Base-by-base conservation (phyloP, 2,888 invertebrate genomes). In the Caenorhabditis plicata region DNA sequence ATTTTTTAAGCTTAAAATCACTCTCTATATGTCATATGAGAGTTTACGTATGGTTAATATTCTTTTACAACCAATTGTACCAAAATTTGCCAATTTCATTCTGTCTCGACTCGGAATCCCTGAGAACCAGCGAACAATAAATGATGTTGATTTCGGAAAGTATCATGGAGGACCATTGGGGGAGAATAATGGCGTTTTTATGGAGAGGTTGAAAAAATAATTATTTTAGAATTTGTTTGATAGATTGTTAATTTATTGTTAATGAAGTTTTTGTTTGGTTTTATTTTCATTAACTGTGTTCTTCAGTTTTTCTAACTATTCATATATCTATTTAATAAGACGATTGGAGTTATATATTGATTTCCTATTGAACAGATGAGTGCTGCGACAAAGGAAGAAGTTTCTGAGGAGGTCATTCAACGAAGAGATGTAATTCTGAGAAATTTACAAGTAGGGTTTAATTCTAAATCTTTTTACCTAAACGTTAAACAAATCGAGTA, bases 11-110 rank as follows among this genome's bases (percentile, higher is more conserved):
- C 33, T 64, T 4, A 27, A 40, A 20, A 51, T 46, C 15, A 87
- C 92, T 43, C 85, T 95, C 51, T 89, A 90, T 79, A 82, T 94
- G 38, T 88, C 90, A 20, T 85, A 94, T 84, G 94, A 96, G 83
- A 88, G 89, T 0, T 82, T 92, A 36, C 86, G 94, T 71, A 87
- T 92, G 52, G 86, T 87, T 72, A 87, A 87, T 15, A 88, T 94
- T 57, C 86, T 91, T 32, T 83, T 96, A 23, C 88, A 89, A 75
- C 96, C 96, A 0, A 86, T 96, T 20, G 86, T 91, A 49, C 96
- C 96, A 4, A 85, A 85, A 45, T 82, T 92, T 72, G 83, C 88
- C 2, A 81, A 83, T 17, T 86, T 85, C 63, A 82, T 93, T 52
- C 83, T 96, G 64, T 76, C 81, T 53, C 80, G 74, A 35, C 45